phyloP scores from a whole-genome alignment of 2,888 invertebrate genomes.

The Rhingia rostrata region DNA sequence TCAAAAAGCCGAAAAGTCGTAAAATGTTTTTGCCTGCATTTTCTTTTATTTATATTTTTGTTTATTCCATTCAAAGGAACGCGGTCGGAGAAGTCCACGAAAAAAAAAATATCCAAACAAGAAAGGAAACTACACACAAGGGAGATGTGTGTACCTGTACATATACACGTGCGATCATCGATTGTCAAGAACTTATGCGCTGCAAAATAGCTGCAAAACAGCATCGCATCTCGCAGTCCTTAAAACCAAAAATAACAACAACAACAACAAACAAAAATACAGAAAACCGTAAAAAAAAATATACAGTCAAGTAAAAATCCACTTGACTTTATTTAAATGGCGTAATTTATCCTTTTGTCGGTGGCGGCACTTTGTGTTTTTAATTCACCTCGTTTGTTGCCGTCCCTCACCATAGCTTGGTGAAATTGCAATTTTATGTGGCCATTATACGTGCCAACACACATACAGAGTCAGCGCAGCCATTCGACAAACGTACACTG shows the following conservation, averaged over 20 bases:
- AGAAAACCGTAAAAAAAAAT: constrained; percentile 18
- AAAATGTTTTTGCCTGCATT: constrained; percentile 63
- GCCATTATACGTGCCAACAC: constrained; percentile 62
- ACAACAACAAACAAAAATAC: constrained; percentile 1
- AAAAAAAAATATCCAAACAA: constrained; percentile 17
- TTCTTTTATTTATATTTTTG: constrained; percentile 54
- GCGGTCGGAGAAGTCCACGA: constrained; percentile 54
- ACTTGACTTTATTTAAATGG: constrained; percentile 76
- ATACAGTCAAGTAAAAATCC: constrained; percentile 65
- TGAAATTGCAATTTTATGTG: constrained; percentile 75
- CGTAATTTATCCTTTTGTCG: constrained; percentile 76
- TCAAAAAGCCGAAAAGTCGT: constrained; percentile 73
- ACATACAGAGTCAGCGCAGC: neutral
- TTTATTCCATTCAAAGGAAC: constrained; percentile 63
- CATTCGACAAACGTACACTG: neutral
- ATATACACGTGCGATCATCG: constrained; percentile 51
- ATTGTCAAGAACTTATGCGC: constrained; percentile 53
- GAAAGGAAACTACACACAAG: constrained; percentile 23
- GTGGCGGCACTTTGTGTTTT: constrained; percentile 72
- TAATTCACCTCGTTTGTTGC: constrained; percentile 71
- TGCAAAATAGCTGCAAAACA: constrained; percentile 30
- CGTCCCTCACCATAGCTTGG: constrained; percentile 53
- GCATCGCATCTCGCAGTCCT: constrained; percentile 37
- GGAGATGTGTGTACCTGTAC: constrained; percentile 21
- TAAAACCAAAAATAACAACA: constrained; percentile 20